Conservation (phyloP, 2,113 vertebrate species). For the Tichodroma muraria region DNA sequence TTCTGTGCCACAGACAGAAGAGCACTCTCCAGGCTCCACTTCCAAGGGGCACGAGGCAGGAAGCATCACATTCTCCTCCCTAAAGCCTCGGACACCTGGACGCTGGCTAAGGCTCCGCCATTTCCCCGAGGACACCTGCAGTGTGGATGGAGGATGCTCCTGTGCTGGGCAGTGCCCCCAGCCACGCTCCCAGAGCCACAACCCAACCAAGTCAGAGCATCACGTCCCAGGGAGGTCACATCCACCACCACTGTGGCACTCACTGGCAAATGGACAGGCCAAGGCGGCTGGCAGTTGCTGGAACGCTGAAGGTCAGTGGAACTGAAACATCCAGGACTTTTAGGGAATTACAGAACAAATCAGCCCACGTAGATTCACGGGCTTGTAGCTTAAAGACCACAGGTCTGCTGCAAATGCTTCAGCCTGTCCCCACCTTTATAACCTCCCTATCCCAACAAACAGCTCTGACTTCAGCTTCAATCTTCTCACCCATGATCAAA, state of each 20-base stretch:
- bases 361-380: not conserved
- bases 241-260: not conserved
- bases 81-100: rapidly evolving
- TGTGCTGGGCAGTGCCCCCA: not conserved
- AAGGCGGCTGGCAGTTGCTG: not conserved
- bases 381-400: not conserved
- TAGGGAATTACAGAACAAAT: not conserved
- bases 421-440: not conserved
- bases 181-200: no score
- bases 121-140: rapidly evolving
- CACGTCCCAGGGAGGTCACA: not conserved
- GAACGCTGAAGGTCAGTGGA: rapidly evolving
- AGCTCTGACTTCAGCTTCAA: rapidly evolving
- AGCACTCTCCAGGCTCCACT: not conserved
- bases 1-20: not conserved
- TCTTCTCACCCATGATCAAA: rapidly evolving
- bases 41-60: rapidly evolving
- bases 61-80: not conserved
- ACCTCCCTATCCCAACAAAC: not conserved
- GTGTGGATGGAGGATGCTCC: not conserved
- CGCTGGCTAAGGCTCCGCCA: rapidly evolving
- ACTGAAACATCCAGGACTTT: not conserved
- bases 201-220: not conserved
- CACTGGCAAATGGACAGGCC: not conserved
- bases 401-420: not conserved